Base-by-base conservation (phyloP, 2,113 vertebrate genomes). In the Tylochromis polylepis region DNA sequence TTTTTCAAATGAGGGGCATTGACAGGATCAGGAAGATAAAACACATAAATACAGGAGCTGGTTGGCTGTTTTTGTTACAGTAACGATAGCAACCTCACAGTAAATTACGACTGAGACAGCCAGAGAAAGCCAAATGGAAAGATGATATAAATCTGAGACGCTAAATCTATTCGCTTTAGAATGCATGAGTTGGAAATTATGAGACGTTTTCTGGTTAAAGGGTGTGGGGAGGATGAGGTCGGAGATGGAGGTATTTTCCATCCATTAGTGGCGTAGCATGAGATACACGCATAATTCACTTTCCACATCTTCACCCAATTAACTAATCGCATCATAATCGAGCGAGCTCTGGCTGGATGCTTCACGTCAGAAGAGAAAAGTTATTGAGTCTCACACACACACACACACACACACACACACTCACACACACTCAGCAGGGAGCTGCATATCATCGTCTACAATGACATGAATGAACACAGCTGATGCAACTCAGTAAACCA, bases 291-390 rank as follows among this genome's bases (percentile, higher is more conserved):
- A 93, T 93, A 93, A 94, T 90, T 94, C 89, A 88, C 88, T 94
- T 91, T 93, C 93, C 95, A 95, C 94, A 95, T 94, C 85, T 94
- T 94, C 95, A 91, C 92, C 92, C 89, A 92, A 95, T 96, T 96
- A 95, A 91, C 91, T 93, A 94, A 95, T 95, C 91, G 51, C 80
- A 94, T 95, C 92, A 92, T 85, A 95, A 94, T 93, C 53, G 79
- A 88, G 89, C 34, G n/a, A 84, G 72, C 62, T 67, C 84, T 80
- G 89, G 83, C 88, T 88, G 80, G 57, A 87, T 85, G 90, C 90
- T 94, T 87, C 83, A 90, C 78, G 65, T 89, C 86, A 87, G 65
- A 22, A 55, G 60, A 43, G 65, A 93, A 81, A 82, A 88, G 86
- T 85, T 87, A 85, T 85, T 27, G 41, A 79, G 70, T 2, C 36